Evolutionary conservation across 2,888 invertebrate species (phyloP), one percentile per base, ranked within the genome.

Genomic region (Acholoe squamosa): DNA sequence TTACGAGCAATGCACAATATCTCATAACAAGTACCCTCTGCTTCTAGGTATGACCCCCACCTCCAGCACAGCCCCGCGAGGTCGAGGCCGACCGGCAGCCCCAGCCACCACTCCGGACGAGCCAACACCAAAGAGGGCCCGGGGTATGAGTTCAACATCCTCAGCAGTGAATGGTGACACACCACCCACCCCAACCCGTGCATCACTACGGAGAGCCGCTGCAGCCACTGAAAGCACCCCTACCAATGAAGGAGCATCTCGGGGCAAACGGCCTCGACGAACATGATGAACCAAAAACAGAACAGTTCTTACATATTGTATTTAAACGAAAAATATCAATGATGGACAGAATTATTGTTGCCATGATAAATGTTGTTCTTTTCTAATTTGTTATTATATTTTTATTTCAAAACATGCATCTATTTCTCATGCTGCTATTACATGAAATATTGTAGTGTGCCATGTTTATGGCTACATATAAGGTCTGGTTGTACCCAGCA

Each of bases 181-280:
- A 28, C 88, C 90, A 12, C 67, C 91, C 25, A 91, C 91, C 19
- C 91, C 91, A 7, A 91, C 91, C 31, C 89, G 91, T 12, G 33
- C 84, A 31, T 71, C 88, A 22, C 80, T 91, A 34, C 71, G 91
- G n/a, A 51, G 91, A 3, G 56, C 84, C 10, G 91, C 91, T 5
- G 89, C 76, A 22, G n/a, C 77, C 28, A 54, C 90, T 0, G 67
- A 31, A 33, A 16, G 12, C 31, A 67, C 89, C 12, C 67, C 89
- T n/a, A 43, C 67, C 25, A n/a, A 10, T 28, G 89, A 76, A 16
- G 76, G 76, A 14, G 28, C 51, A 5, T 22, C 43, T 0, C 43
- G 84, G 19, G 34, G 89, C n/a, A 89, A 89, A 31, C 89, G 89
- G 1, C 25, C 61, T 0, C 89, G 89, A 16, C 31, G 89, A 28